Evolutionary conservation across 2,797 vertebrate genomes (phyloP).

Genomic region (Epinephelus malabaricus): DNA sequence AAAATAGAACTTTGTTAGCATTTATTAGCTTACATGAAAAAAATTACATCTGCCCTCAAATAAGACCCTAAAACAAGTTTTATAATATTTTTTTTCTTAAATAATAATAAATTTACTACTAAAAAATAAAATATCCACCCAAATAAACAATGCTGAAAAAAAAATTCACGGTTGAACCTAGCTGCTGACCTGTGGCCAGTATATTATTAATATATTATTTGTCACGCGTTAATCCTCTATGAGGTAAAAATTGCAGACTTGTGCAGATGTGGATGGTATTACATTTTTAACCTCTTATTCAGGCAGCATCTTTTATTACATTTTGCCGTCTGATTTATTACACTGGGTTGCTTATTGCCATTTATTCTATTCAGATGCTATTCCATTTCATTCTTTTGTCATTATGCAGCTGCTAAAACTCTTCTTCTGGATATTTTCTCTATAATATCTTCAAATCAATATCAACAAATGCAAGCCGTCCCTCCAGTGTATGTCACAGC

Average conservation of each 20-base stretch:
- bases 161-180: no score
- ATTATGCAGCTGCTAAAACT: slow-evolving; percentile 33
- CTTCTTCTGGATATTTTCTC: slow-evolving; percentile 38
- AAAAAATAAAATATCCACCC: neutral
- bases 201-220: neutral
- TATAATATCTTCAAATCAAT: slow-evolving; percentile 54
- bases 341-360: neutral
- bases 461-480: slow-evolving; percentile 53
- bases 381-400: slow-evolving; percentile 32
- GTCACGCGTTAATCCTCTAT: neutral
- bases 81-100: no score
- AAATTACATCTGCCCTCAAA: no score
- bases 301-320: neutral
- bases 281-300: neutral
- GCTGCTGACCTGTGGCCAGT: no score
- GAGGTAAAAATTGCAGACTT: neutral
- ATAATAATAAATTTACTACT: no score
- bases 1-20: no score
- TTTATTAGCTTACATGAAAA: no score
- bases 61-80: no score
- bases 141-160: no score
- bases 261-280: neutral
- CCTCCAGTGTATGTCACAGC: slow-evolving; percentile 54
- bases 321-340: slow-evolving; percentile 4
- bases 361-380: neutral